Percentiles rank a stretch among this genome's conserved stretches.
These are phyloP conservation scores for Drosophila biarmipes DNA, from an alignment of 1,140 invertebrate species.

Conservation along the genomic window DNA sequence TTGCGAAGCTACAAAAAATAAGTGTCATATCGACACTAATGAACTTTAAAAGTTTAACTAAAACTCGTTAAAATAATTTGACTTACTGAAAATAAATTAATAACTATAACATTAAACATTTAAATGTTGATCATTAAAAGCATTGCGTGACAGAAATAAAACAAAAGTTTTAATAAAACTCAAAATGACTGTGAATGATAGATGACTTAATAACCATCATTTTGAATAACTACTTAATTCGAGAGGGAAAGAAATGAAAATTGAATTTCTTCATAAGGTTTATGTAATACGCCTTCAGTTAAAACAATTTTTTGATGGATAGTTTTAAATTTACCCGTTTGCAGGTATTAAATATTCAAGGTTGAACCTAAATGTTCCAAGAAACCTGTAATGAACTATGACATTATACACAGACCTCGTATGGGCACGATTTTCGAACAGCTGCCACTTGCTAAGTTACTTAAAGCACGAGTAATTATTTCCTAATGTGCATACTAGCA, in stretches of 20 bases:
- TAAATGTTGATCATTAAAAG: background rate
- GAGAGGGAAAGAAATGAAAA: background rate
- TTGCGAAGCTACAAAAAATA: background rate
- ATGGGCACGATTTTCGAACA: slow-evolving; percentile 32
- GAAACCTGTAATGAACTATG: slow-evolving; percentile 4
- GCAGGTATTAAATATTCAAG: background rate
- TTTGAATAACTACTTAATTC: slow-evolving; percentile 6
- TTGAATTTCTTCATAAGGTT: background rate
- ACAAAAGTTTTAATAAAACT: background rate
- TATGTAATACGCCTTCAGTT: background rate
- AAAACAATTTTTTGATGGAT: background rate
- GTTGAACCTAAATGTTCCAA: background rate
- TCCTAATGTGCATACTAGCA: slow-evolving; percentile 97
- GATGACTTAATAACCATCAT: slow-evolving; percentile 7
- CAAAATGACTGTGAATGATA: background rate
- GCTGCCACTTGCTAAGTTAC: slow-evolving; percentile 4
- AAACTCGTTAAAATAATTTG: background rate
- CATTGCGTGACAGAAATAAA: slow-evolving; percentile 3
- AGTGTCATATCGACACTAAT: background rate
- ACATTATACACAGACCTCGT: slow-evolving; percentile 28
- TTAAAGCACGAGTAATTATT: slow-evolving; percentile 87
- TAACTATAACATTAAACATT: background rate
- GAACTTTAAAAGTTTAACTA: background rate
- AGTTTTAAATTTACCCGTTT: background rate
- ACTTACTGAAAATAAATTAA: background rate